Conservation (phyloP, 2,888 invertebrate genomes). For the Acheta domesticus region DNA sequence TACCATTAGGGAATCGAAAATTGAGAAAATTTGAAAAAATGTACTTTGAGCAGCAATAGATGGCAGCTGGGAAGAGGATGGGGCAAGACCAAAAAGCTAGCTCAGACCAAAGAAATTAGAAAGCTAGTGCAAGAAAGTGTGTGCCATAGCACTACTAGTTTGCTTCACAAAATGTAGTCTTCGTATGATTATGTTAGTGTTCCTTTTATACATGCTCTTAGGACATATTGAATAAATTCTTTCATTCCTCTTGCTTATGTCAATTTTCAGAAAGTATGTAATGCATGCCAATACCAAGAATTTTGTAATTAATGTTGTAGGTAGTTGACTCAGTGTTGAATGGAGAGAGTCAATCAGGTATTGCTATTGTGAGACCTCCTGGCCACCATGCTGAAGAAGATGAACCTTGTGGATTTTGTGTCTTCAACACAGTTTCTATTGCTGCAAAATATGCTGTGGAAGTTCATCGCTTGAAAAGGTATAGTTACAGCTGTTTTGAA, state of each 20-base stretch:
- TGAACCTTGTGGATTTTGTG: conserved; percentile 82
- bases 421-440: conserved; percentile 81
- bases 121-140: too few relatives aligned
- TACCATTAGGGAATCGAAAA: too few relatives aligned
- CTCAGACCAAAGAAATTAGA: too few relatives aligned
- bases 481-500: conserved; percentile 30
- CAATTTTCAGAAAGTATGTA: conserved; percentile 18
- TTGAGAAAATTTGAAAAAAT: too few relatives aligned
- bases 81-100: too few relatives aligned
- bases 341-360: conserved; percentile 63
- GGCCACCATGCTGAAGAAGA: conserved; percentile 76
- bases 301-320: conserved; percentile 36
- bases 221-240: background rate
- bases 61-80: too few relatives aligned
- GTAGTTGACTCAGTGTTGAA: conserved; percentile 66
- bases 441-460: conserved; percentile 73
- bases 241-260: background rate
- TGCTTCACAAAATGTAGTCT: too few relatives aligned
- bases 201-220: too few relatives aligned
- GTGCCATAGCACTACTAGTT: too few relatives aligned
- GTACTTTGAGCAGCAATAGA: too few relatives aligned
- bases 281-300: background rate
- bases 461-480: conserved; percentile 59
- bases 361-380: conserved; percentile 83
- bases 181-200: too few relatives aligned